Evolutionary conservation across 2,888 invertebrate species (phyloP).

Genomic region (Coelinius sp.): DNA sequence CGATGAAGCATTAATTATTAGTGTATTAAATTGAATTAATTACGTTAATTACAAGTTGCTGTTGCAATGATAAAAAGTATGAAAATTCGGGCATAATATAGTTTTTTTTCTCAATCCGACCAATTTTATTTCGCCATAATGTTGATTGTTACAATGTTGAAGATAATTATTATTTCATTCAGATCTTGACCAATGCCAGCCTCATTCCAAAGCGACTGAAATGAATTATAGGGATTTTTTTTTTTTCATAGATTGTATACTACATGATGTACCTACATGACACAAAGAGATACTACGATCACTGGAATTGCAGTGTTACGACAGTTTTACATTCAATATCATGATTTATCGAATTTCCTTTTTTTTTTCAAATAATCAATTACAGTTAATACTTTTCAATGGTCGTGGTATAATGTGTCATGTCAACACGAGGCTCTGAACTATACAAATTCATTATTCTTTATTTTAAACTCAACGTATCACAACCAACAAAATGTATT

Average conservation of each 20-base stretch:
- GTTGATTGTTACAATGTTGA: not conserved
- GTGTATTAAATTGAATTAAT: constrained; percentile 10
- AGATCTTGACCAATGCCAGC: constrained; percentile 10
- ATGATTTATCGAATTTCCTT: constrained; percentile 1
- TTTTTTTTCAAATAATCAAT: constrained; percentile 30
- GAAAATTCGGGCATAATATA: constrained; percentile 12
- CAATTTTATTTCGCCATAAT: constrained; percentile 6
- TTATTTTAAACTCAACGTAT: not conserved
- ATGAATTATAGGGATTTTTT: constrained; percentile 22
- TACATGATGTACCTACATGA: constrained; percentile 30
- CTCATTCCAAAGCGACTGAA: constrained; percentile 18
- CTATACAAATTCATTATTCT: constrained; percentile 9
- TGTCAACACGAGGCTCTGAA: constrained; percentile 25
- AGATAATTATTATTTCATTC: constrained; percentile 23
- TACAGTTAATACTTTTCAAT: constrained; percentile 27
- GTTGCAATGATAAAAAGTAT: not conserved
- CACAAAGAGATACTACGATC: constrained; percentile 23
- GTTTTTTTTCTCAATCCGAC: not conserved
- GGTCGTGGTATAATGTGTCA: constrained; percentile 25
- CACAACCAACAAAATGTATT: not conserved
- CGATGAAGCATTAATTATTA: constrained; percentile 7
- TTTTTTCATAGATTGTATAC: constrained; percentile 26
- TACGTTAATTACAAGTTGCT: not conserved
- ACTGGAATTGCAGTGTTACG: constrained; percentile 6
- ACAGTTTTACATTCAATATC: not conserved